Conservation (phyloP, 2,797 vertebrate species). For the Anas capensis region DNA sequence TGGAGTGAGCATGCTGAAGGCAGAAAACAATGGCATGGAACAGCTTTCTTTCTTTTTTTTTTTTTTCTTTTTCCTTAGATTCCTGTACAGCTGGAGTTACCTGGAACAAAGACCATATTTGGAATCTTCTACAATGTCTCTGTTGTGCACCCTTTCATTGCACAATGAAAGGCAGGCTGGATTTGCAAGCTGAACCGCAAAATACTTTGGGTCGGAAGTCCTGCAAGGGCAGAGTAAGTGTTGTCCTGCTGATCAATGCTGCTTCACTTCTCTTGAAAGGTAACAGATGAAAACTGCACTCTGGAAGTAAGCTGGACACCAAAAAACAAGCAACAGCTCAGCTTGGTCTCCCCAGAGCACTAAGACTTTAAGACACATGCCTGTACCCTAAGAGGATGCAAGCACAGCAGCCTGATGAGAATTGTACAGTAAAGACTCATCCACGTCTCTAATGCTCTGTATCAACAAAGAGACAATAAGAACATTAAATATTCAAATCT, state of each 20-base stretch:
- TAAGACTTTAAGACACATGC: background rate
- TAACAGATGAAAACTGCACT: background rate
- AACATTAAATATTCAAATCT: conserved; percentile 22
- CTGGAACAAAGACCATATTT: background rate
- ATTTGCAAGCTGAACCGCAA: background rate
- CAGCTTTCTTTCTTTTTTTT: background rate
- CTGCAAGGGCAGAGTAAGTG: background rate
- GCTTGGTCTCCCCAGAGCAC: background rate
- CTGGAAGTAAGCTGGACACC: background rate
- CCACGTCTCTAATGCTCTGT: conserved; percentile 1
- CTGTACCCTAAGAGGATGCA: background rate
- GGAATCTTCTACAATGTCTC: background rate
- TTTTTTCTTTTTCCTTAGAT: background rate
- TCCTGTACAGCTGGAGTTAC: background rate
- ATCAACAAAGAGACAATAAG: conserved; percentile 22
- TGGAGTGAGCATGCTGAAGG: background rate
- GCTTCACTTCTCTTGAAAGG: background rate
- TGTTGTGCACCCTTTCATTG: background rate
- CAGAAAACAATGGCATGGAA: background rate
- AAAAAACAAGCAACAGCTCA: background rate
- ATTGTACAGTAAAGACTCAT: background rate
- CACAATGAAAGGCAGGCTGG: background rate
- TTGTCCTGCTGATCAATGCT: background rate
- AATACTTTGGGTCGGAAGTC: background rate
- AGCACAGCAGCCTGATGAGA: background rate